Percentiles rank a stretch among this genome's conserved stretches.
These are phyloP conservation scores for Nibea coibor DNA, from an alignment of 2,113 vertebrate genomes.

Conservation along the genomic window DNA sequence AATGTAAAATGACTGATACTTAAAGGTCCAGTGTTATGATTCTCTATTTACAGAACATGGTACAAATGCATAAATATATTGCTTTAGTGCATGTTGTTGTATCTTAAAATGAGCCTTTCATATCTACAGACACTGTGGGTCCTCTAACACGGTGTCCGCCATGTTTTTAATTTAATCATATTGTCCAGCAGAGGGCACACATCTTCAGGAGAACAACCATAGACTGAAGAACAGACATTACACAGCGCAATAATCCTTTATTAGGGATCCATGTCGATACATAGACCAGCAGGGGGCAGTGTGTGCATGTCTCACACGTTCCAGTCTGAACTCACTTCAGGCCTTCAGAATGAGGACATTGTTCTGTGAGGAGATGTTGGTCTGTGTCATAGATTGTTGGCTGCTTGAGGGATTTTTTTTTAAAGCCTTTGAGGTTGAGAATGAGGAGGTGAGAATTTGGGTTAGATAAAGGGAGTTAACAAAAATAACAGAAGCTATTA, in stretches of 20 bases:
- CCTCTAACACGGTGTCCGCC: no score
- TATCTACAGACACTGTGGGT: no score
- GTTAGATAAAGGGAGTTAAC: not conserved
- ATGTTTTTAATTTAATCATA: no score
- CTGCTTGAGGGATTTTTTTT: not conserved
- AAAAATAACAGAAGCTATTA: not conserved
- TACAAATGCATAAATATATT: no score
- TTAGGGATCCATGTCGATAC: not conserved
- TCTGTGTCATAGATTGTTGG: not conserved
- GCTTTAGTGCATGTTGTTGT: no score
- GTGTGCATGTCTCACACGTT: not conserved
- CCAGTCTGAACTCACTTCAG: not conserved
- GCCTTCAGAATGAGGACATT: not conserved
- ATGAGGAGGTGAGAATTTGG: not conserved
- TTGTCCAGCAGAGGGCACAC: slow-evolving; percentile 35
- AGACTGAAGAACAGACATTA: not conserved
- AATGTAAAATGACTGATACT: no score
- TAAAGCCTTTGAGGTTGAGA: not conserved
- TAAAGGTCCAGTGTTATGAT: no score
- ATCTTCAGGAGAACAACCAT: not conserved
- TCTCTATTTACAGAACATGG: no score
- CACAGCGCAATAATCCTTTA: not conserved
- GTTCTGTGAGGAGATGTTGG: not conserved
- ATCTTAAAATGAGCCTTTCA: no score
- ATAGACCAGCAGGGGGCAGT: not conserved